Evolutionary conservation across 2,888 invertebrate genomes (phyloP).

Genomic region (Aproaerema taeniolella): DNA sequence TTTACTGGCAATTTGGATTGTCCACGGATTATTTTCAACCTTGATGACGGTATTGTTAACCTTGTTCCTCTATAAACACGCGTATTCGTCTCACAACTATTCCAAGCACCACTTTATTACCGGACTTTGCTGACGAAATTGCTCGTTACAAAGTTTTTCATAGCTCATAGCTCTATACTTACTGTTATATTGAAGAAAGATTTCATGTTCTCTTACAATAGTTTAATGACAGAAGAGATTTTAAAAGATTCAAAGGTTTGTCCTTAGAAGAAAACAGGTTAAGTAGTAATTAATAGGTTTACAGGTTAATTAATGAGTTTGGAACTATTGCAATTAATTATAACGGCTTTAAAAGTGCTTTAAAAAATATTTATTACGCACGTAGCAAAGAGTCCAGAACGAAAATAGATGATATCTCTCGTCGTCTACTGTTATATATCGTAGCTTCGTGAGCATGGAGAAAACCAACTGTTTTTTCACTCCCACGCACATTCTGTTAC

Average conservation of each 20-base stretch:
- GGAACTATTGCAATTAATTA: too few relatives aligned
- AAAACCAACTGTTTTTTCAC: constrained; percentile 51
- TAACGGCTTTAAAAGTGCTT: too few relatives aligned
- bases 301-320: too few relatives aligned
- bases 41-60: constrained; percentile 71
- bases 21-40: constrained; percentile 55
- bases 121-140: constrained; percentile 7
- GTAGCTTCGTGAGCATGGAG: constrained; percentile 43
- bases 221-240: background rate
- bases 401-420: constrained; percentile 56
- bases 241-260: background rate
- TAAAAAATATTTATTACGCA: constrained; percentile 54
- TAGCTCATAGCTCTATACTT: background rate
- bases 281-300: too few relatives aligned
- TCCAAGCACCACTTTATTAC: constrained; percentile 32
- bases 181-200: background rate
- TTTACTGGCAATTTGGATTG: constrained; percentile 50
- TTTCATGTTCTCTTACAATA: background rate
- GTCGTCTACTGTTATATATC: constrained; percentile 51
- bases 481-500: constrained; percentile 43
- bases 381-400: constrained; percentile 47
- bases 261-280: too few relatives aligned
- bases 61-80: constrained; percentile 56
- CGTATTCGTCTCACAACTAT: constrained; percentile 41
- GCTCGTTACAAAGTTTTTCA: background rate